Base-by-base conservation (phyloP, 2,113 vertebrate species). In the Chunga burmeisteri region DNA sequence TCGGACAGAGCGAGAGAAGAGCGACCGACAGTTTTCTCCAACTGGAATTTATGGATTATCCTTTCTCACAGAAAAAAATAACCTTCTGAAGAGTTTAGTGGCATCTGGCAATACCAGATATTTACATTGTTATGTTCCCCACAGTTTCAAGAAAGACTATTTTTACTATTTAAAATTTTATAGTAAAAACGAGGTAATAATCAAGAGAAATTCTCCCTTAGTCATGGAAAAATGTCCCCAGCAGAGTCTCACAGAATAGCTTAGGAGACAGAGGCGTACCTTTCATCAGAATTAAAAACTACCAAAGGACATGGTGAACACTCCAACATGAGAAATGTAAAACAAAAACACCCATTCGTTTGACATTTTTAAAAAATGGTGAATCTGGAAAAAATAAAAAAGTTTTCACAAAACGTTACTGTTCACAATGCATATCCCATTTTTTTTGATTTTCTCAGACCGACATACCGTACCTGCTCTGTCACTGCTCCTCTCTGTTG, bases 301-400 rank as follows among this genome's bases (percentile, higher is more conserved):
- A 46, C n/a, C 27, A 30, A 68, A 83, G 21, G 29, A 44, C 20
- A 72, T 34, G 62, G 22, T n/a, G 68, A 93, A 82, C 29, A n/a
- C 22, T 8, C 61, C 58, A 62, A 36, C 27, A 67, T 16, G 29
- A 42, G 79, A 61, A 61, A 68, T 23, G 23, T 7, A 1, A 63
- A 63, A 19, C 2, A 68, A 75, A 66, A 67, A 40, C 50, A 5
- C 2, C 5, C 27, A 2, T 78, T 58, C 4, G 12, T n/a, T 6
- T 36, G 40, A 36, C 2, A 1, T 13, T 23, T 55, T 62, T 23
- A 1, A 3, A 49, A 67, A 75, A 77, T 4, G 1, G 5, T 8
- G 7, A 32, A 42, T 81, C 44, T 44, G 26, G 30, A 21, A 56
- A 82, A 72, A 44, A 50, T 16, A 11, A 40, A 47, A 17, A 53